Conservation (phyloP, 1,140 invertebrate species). For the Anoplophora glabripennis region DNA sequence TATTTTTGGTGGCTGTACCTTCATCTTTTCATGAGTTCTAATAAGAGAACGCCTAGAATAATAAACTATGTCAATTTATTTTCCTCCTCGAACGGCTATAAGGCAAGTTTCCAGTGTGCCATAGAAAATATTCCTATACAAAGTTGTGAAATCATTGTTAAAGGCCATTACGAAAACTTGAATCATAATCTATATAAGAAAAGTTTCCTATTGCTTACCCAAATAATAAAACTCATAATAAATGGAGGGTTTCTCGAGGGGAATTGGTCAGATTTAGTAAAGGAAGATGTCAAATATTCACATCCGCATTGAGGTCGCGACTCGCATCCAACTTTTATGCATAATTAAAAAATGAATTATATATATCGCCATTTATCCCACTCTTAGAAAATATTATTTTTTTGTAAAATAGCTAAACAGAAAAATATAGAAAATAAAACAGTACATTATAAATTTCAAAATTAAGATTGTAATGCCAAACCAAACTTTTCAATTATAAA, state of each 20-base stretch:
- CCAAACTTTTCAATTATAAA: too few species aligned
- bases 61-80: slow-evolving; percentile 24
- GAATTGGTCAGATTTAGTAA: slow-evolving; percentile 13
- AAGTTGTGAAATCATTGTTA: slow-evolving; percentile 33
- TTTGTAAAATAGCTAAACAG: too few species aligned
- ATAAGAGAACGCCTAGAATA: slow-evolving; percentile 10
- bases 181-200: slow-evolving; percentile 34
- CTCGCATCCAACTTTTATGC: slow-evolving; percentile 13
- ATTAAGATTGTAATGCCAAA: too few species aligned
- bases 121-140: slow-evolving; percentile 32
- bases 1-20: background rate
- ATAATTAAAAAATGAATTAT: too few species aligned
- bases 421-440: too few species aligned
- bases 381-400: too few species aligned
- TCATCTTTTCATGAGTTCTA: slow-evolving; percentile 1
- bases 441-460: too few species aligned
- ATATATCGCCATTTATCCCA: too few species aligned
- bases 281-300: background rate
- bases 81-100: slow-evolving; percentile 17
- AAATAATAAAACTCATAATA: slow-evolving; percentile 30
- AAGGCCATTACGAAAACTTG: slow-evolving; percentile 30
- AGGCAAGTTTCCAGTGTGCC: slow-evolving; percentile 19
- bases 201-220: slow-evolving; percentile 31
- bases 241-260: slow-evolving; percentile 5
- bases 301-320: background rate